Base-by-base conservation (phyloP, 2,113 vertebrate species). In the Megalops atlanticus region DNA sequence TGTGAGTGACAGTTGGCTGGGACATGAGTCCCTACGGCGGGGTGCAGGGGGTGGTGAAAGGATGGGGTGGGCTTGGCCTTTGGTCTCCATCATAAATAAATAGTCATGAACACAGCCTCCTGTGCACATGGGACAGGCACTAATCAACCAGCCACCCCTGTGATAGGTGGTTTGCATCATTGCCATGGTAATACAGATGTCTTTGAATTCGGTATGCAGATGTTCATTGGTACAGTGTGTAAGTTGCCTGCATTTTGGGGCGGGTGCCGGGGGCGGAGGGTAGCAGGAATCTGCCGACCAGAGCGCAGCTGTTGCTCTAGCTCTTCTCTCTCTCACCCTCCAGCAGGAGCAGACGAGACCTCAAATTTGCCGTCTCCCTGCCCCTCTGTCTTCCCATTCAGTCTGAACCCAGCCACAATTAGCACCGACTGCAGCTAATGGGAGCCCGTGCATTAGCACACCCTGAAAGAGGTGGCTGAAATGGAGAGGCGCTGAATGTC, bases 401-500 rank as follows among this genome's bases (percentile, higher is more conserved):
- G 39, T 27, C 21, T 31, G 40, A 27, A 38, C 40, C 77, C 40
- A 31, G 38, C 4, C 40, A 31, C 58, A 43, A 69, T 78, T 69
- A 69, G 54, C 7, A 21, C 54, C 36, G 52, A 35, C 52, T 7
- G 35, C 24, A 39, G 54, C 27, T 64, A 54, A 43, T 58, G 27
- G 38, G 77, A 36, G 21, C 43, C 31, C 58, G 1, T 36, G 77
- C 58, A 74, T 74, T 74, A 74, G 72, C 71, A 35, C 71, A 11
- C 12, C 6, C 4, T n/a, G 35, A 12, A 71, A 71, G 0, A 14
- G 40, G 58, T n/a, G 24, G 52, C 52, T 52, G 52, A 58, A 58
- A 58, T 8, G 72, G 21, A n/a, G 72, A 12, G 12, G 72, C 39
- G 21, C 5, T 18, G 72, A 36, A 72, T 0, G 31, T 36, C 36